phyloP scores from a whole-genome alignment of 2,113 vertebrate genomes.

The Solea senegalensis region DNA sequence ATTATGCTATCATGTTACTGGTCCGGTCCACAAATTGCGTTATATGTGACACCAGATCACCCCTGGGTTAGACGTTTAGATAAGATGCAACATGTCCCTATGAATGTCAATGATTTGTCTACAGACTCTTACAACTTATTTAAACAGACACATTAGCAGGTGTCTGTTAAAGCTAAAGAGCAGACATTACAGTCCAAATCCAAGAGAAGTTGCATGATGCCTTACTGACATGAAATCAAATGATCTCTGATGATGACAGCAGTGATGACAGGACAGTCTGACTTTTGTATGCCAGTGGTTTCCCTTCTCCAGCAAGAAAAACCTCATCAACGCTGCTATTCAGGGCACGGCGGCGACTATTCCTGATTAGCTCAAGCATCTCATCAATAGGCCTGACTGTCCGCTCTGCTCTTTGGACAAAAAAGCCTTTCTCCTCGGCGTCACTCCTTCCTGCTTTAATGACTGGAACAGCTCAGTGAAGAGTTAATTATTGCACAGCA shows the following conservation, averaged over 20 bases:
- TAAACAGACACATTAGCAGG: too few species aligned
- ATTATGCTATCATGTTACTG: too few species aligned
- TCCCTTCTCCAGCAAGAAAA: slow-evolving; percentile 16
- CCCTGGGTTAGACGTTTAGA: too few species aligned
- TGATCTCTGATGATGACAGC: neutral
- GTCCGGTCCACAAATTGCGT: too few species aligned
- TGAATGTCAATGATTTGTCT: too few species aligned
- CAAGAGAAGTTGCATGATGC: neutral
- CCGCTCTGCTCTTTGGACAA: slow-evolving; percentile 67
- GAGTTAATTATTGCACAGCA: slow-evolving; percentile 74
- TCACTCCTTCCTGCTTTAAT: slow-evolving; percentile 54
- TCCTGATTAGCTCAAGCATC: slow-evolving; percentile 66
- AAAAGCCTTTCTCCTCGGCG: slow-evolving; percentile 61
- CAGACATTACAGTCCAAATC: too few species aligned
- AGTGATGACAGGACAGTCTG: neutral
- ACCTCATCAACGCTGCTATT: slow-evolving; percentile 55
- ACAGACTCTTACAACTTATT: too few species aligned
- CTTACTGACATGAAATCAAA: slow-evolving; percentile 12
- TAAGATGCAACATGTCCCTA: too few species aligned
- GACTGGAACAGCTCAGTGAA: slow-evolving; percentile 53
- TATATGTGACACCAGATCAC: too few species aligned
- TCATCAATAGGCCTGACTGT: slow-evolving; percentile 77
- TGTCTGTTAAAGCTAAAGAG: too few species aligned
- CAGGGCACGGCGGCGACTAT: slow-evolving; percentile 37
- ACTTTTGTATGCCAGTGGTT: slow-evolving; percentile 36